Conservation (phyloP, 2,797 vertebrate species). For the Brachyrhaphis roseni region DNA sequence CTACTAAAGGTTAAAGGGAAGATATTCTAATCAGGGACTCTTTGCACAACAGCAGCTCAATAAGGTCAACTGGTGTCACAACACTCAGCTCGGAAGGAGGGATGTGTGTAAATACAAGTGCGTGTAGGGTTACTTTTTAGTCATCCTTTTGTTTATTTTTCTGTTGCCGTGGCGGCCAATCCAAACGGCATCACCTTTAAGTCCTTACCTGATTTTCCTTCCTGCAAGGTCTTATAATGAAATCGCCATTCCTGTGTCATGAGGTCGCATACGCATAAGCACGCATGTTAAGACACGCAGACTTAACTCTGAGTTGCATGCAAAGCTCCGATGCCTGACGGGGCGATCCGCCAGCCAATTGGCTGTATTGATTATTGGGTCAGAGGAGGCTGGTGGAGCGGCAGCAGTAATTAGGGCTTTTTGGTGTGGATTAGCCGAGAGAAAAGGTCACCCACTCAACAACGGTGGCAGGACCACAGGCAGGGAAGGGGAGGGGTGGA, state of each 20-base stretch:
- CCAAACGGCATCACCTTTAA: conserved; percentile 11
- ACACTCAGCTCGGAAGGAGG: conserved; percentile 64
- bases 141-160: conserved; percentile 21
- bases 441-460: conserved; percentile 98
- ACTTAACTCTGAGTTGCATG: conserved; percentile 46
- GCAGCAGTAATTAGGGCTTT: conserved; percentile 99
- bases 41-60: conserved; percentile 85
- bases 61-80: conserved; percentile 90
- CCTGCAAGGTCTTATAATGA: conserved; percentile 8
- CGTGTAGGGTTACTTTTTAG: conserved; percentile 36
- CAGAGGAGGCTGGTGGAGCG: conserved; percentile 87
- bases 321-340: conserved; percentile 82
- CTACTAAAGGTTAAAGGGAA: conserved; percentile 78
- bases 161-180: conserved; percentile 13
- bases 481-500: conserved; percentile 54
- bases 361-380: conserved; percentile 95
- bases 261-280: conserved; percentile 15
- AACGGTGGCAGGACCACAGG: conserved; percentile 88
- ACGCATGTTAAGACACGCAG: conserved; percentile 20
- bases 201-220: neutral
- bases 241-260: conserved; percentile 12
- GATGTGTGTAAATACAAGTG: conserved; percentile 51
- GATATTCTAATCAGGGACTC: conserved; percentile 82
- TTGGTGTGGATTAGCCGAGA: conserved; percentile 95
- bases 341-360: conserved; percentile 91